Base-by-base conservation (phyloP, 2,113 vertebrate genomes). In the Mionectes macconnelli region DNA sequence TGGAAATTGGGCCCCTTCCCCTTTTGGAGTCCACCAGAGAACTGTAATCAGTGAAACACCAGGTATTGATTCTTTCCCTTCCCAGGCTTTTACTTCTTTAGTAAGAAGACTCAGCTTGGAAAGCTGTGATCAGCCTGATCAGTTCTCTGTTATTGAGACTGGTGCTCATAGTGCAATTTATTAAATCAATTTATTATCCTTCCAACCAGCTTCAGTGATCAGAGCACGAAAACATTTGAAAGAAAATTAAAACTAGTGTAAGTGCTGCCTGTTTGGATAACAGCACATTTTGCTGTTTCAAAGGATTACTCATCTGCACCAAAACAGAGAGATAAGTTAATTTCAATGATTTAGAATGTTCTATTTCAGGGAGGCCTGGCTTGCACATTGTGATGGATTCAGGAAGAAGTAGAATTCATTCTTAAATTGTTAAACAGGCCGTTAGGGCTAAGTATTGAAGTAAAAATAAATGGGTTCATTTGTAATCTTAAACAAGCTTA, bases 331-430 rank as follows among this genome's bases (percentile, higher is more conserved):
- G 91, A 81, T 92, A 95, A 97, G 97, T 98, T 98, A 97, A 97
- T 98, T 98, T 92, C 78, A 67, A 40, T 98, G 98, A 98, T 98
- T 98, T 98, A 98, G 97, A 91, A 94, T 96, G 96, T 95, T 97
- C 83, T 97, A 28, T 98, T 97, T 96, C 95, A 62, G 97, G 96
- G 94, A 98, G 97, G 94, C 93, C 73, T 95, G 78, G 83, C 96
- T 96, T 95, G 95, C 91, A 95, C 84, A 12, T 92, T 81, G 90
- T 94, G 97, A 97, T 98, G 95, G 95, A 97, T 98, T 93, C 93
- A n/a, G 94, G 91, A 95, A 97, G 92, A 79, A 96, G 85, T 21
- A 52, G 92, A 96, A 97, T 96, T 95, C 60, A 74, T 97, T 97
- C 92, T 96, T 96, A 96, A 97, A 97, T 94, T 97, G 94, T 97